Percentiles rank a stretch among this genome's conserved stretches.
phyloP scores from a whole-genome alignment of 1,140 invertebrate species.

The Sarcophaga bullata region DNA sequence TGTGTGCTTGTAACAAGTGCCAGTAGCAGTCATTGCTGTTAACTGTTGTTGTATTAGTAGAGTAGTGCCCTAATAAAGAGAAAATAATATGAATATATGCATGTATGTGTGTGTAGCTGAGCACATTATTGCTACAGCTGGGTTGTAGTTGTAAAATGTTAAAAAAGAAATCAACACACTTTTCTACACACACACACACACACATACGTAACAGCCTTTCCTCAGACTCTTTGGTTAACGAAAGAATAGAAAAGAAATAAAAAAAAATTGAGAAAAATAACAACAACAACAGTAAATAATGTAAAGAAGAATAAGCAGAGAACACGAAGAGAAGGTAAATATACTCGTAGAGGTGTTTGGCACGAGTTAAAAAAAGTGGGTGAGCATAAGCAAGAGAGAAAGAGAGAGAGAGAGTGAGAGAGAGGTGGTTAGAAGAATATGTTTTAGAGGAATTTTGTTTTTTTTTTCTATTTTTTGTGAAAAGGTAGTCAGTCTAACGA shows the following conservation, averaged over 20 bases:
- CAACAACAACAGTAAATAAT: neutral
- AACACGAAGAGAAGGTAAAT: neutral
- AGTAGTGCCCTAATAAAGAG: constrained; percentile 7
- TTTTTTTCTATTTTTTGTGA: no score
- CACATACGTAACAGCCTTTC: neutral
- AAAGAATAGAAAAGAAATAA: neutral
- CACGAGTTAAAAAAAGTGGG: no score
- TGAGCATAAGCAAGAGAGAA: no score
- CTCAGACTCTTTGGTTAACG: constrained; percentile 5
- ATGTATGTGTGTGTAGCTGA: no score
- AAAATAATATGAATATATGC: neutral
- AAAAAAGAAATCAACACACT: neutral
- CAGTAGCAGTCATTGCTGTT: neutral
- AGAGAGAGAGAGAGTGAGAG: neutral
- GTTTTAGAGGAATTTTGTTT: no score
- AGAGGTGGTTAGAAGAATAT: neutral
- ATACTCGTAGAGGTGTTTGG: neutral
- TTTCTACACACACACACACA: no score
- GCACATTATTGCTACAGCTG: no score
- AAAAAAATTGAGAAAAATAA: neutral
- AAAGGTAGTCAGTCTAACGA: neutral
- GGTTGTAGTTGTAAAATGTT: neutral
- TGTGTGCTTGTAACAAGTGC: neutral
- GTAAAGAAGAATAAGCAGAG: neutral
- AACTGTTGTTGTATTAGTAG: neutral